A percentile compares a stretch with the other conserved stretches of the same genome.
phyloP scores from a whole-genome alignment of 2,888 invertebrate genomes.

The Acronicta aceris region DNA sequence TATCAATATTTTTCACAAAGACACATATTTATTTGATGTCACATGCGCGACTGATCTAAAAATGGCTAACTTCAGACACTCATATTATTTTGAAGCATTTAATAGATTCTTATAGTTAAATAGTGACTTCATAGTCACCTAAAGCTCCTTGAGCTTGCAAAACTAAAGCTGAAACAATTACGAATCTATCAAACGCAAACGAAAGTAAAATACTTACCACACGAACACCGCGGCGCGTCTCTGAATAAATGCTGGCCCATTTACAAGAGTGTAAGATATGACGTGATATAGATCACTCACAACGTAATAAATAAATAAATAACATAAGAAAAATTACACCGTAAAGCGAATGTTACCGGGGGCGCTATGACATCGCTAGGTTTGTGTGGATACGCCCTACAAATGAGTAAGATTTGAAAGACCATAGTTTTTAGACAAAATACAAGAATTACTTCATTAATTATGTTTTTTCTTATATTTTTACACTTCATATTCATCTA shows the following conservation, averaged over 20 bases:
- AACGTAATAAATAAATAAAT: constrained; percentile 89
- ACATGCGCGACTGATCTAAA: too few species aligned
- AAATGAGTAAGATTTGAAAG: too few species aligned
- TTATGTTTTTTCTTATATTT: too few species aligned
- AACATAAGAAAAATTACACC: constrained; percentile 89
- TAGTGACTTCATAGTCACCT: too few species aligned
- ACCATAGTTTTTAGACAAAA: too few species aligned
- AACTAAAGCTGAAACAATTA: constrained; percentile 38
- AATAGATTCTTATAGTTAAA: too few species aligned
- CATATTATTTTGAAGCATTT: too few species aligned
- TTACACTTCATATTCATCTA: too few species aligned
- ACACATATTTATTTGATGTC: too few species aligned
- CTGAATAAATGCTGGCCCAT: constrained; percentile 84
- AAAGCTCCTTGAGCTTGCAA: background rate
- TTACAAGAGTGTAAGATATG: constrained; percentile 89
- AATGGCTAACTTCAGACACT: too few species aligned
- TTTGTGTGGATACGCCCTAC: constrained; percentile 66
- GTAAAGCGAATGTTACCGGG: constrained; percentile 89
- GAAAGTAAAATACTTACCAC: constrained; percentile 63
- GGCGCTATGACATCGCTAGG: constrained; percentile 73
- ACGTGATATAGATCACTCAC: constrained; percentile 89
- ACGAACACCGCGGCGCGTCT: constrained; percentile 61
- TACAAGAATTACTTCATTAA: too few species aligned
- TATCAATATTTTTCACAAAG: too few species aligned
- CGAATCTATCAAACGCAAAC: constrained; percentile 53